phyloP scores from a whole-genome alignment of 2,888 invertebrate genomes.

The Deilephila porcellus region DNA sequence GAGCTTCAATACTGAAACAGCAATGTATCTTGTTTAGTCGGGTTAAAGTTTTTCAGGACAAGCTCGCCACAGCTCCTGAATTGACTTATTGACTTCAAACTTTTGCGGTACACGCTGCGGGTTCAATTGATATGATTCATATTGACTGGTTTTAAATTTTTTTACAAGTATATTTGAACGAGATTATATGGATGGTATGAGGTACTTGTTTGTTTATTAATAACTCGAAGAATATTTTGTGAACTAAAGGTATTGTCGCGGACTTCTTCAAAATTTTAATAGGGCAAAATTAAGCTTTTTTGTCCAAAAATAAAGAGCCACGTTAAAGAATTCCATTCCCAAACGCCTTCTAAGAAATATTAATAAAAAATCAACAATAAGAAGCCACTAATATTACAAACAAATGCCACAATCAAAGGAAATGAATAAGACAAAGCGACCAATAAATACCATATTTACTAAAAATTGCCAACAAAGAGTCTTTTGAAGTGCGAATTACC shows the following conservation, averaged over 20 bases:
- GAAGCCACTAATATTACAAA: neutral
- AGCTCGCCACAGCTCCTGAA: constrained; percentile 35
- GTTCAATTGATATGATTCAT: neutral
- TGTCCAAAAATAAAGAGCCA: neutral
- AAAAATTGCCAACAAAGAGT: constrained; percentile 7
- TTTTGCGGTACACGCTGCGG: constrained; percentile 30
- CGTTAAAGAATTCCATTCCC: neutral
- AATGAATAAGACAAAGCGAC: neutral
- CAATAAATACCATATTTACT: constrained; percentile 9
- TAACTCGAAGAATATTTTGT: too few relatives aligned
- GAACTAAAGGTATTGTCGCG: too few relatives aligned
- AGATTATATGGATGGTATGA: neutral
- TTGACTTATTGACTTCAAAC: constrained; percentile 60
- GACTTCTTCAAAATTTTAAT: too few relatives aligned
- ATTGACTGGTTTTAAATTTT: too few relatives aligned
- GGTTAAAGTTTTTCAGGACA: constrained; percentile 53
- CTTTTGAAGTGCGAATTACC: constrained; percentile 21
- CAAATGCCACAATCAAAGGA: constrained; percentile 16
- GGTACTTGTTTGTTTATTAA: too few relatives aligned
- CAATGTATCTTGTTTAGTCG: constrained; percentile 62
- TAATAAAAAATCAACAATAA: neutral
- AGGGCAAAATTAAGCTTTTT: too few relatives aligned
- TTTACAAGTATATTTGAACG: neutral
- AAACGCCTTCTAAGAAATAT: neutral
- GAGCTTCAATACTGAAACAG: constrained; percentile 46